Base-by-base conservation (phyloP, 2,113 vertebrate species). In the Micronisus gabar region DNA sequence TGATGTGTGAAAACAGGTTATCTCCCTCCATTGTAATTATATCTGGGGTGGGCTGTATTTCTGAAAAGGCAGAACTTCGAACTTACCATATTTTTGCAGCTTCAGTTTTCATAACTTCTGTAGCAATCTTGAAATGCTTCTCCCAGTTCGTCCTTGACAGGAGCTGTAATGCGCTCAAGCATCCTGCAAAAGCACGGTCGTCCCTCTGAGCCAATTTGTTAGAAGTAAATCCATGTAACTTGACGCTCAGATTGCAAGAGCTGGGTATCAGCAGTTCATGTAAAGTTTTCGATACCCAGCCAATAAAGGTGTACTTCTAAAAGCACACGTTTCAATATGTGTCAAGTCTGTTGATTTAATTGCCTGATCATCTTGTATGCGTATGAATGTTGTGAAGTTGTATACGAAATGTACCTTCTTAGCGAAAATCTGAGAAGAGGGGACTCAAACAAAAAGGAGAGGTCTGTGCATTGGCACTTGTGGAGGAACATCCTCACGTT, bases 371-470 rank as follows among this genome's bases (percentile, higher is more conserved):
- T 12, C 7, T 11, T 30, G 4, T 9, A 9, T 9, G 34, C 3
- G 6, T 25, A 7, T 7, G 8, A n/a, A 7, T 4, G 7, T 27
- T 66, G 27, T 40, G 88, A 29, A 53, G 61, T 10, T 0, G 0
- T 5, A 2, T 3, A 3, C 18, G 40, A n/a, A 61, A 48, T 27
- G 48, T 3, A 6, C 13, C 23, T 4, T 7, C 32, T 25, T 21
- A 23, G 61, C 12, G 73, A 30, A 14, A 34, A 19, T 5, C 19
- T 22, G 67, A 36, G 70, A 20, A 61, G 72, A 38, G 52, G 27
- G 41, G 15, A 8, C 41, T 59, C 0, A 0, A 6, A 58, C 0
- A 0, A 7, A 63, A 32, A 21, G 52, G 6, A 5, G 11, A 65
- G 63, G 4, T 47, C 70, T 91, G 21, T 25, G 34, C 11, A 0